Evolutionary conservation across 2,113 vertebrate species (phyloP).

Genomic region (Oophaga pumilio): DNA sequence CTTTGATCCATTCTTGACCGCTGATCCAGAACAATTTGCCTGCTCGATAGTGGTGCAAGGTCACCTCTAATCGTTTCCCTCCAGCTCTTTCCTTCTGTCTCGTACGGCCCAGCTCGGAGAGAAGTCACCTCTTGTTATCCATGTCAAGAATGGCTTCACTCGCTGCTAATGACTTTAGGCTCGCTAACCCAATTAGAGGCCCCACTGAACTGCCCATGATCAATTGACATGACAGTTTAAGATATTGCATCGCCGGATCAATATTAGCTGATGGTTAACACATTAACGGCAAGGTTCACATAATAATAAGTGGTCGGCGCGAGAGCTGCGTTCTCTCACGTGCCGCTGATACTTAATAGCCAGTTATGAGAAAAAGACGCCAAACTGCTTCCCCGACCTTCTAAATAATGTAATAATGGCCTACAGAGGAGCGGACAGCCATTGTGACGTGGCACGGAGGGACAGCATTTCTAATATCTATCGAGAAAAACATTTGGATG

Average conservation of each 20-base stretch:
- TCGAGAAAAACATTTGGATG: not conserved
- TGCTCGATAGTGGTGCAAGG: slow-evolving; percentile 69
- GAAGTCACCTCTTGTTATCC: slow-evolving; percentile 66
- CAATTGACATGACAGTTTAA: slow-evolving; percentile 53
- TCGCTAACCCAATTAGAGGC: slow-evolving; percentile 71
- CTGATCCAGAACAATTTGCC: slow-evolving; percentile 65
- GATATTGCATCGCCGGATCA: slow-evolving; percentile 42
- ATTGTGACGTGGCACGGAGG: not conserved
- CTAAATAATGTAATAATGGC: not conserved
- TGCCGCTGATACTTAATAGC: not conserved
- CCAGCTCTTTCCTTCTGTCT: slow-evolving; percentile 66
- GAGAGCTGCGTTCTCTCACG: not conserved
- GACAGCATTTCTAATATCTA: not conserved
- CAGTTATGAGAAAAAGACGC: not conserved
- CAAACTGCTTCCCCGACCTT: not conserved
- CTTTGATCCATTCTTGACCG: slow-evolving; percentile 65
- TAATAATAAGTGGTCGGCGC: not conserved
- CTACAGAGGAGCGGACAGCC: not conserved
- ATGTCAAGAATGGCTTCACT: slow-evolving; percentile 69
- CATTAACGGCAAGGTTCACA: slow-evolving; percentile 18
- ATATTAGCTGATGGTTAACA: slow-evolving; percentile 38
- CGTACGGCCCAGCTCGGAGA: slow-evolving; percentile 64
- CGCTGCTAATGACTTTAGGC: slow-evolving; percentile 71
- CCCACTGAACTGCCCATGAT: slow-evolving; percentile 64
- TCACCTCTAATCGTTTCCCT: slow-evolving; percentile 68